Percentiles rank a stretch among this genome's conserved stretches.
Conservation (phyloP, 2,888 invertebrate species). For the Lithophane semibrunnea region DNA sequence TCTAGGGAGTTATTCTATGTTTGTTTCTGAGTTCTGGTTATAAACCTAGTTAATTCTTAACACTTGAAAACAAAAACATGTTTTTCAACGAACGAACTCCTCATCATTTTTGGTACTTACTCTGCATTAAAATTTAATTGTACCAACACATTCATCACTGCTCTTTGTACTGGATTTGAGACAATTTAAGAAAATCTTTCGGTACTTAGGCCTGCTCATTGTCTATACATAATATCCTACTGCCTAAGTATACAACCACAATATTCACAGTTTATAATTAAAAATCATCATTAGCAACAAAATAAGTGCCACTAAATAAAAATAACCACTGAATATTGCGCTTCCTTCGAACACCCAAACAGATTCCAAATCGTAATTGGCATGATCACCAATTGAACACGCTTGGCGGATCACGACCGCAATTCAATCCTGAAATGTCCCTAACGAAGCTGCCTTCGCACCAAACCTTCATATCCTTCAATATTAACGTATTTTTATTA, state of each 20-base stretch:
- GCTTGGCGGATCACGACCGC: slow-evolving; percentile 40
- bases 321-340: not conserved
- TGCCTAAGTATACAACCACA: not conserved
- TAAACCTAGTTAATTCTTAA: slow-evolving; percentile 1
- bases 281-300: not conserved
- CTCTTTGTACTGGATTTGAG: not conserved
- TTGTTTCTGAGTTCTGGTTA: slow-evolving; percentile 8
- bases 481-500: slow-evolving; percentile 37
- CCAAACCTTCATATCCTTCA: slow-evolving; percentile 40
- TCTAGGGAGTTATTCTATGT: slow-evolving; percentile 35
- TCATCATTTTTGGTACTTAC: not conserved
- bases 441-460: slow-evolving; percentile 38
- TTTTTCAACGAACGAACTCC: not conserved
- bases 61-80: not conserved
- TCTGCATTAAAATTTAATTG: not conserved
- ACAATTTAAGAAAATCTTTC: not conserved
- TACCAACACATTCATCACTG: not conserved
- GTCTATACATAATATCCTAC: not conserved
- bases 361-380: slow-evolving; percentile 36
- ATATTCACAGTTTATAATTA: not conserved
- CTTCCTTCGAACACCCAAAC: slow-evolving; percentile 4
- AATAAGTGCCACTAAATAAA: not conserved
- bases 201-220: not conserved
- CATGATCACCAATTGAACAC: slow-evolving; percentile 51
- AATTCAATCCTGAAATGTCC: slow-evolving; percentile 45